A percentile compares a stretch with the other conserved stretches of the same genome.
Conservation (phyloP, 2,113 vertebrate species). For the Stegostoma tigrinum region DNA sequence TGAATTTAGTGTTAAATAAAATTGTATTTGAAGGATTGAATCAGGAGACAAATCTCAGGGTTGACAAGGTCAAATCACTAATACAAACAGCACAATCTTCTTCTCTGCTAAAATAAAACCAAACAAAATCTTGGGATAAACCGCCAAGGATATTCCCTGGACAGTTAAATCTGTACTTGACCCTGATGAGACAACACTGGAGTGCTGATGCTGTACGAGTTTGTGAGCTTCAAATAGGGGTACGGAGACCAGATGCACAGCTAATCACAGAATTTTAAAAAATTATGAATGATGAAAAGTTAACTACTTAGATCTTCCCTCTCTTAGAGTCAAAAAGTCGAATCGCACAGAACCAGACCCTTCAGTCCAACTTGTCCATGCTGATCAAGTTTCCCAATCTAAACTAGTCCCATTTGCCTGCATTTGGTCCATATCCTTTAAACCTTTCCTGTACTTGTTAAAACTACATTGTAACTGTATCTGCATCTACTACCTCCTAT, state of each 20-base stretch:
- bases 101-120: background rate
- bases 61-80: background rate
- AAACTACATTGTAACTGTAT: too few species aligned
- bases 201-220: background rate
- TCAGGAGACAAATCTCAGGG: background rate
- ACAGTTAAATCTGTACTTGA: background rate
- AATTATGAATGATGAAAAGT: background rate
- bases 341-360: too few species aligned
- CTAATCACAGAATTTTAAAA: background rate
- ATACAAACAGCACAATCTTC: background rate
- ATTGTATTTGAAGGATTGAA: background rate
- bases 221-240: background rate
- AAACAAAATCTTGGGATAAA: background rate
- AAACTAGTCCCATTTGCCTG: too few species aligned
- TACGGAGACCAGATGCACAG: background rate
- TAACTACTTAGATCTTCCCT: background rate
- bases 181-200: background rate
- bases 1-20: background rate
- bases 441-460: too few species aligned
- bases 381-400: too few species aligned
- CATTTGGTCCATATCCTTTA: too few species aligned
- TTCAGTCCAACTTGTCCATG: too few species aligned
- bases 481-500: too few species aligned
- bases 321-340: background rate
- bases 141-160: background rate